Evolutionary conservation across 2,113 vertebrate genomes (phyloP).

Genomic region (Oryzias melastigma): DNA sequence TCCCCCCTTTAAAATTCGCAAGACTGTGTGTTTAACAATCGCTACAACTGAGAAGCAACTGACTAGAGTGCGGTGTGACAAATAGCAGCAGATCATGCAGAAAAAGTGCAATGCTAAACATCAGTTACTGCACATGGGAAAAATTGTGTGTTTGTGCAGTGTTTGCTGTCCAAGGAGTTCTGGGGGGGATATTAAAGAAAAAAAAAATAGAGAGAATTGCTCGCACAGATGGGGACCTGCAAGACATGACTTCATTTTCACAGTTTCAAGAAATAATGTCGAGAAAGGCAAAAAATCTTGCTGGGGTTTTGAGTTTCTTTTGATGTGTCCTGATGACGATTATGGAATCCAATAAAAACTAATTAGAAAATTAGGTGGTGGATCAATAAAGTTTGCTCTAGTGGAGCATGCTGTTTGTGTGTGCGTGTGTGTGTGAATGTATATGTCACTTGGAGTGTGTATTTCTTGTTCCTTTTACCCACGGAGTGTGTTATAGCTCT

Average conservation of each 20-base stretch:
- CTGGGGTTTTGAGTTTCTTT: slow-evolving; percentile 79
- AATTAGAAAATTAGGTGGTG: slow-evolving; percentile 80
- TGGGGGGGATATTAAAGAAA: slow-evolving; percentile 37
- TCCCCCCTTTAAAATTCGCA: too few relatives aligned
- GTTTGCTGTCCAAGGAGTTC: slow-evolving; percentile 77
- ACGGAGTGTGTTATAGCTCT: slow-evolving; percentile 61
- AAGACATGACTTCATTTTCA: slow-evolving; percentile 76
- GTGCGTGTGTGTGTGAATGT: slow-evolving; percentile 27
- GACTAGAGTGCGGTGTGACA: slow-evolving; percentile 66
- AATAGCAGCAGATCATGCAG: slow-evolving; percentile 78
- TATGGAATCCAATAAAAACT: slow-evolving; percentile 85
- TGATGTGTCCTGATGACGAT: slow-evolving; percentile 79
- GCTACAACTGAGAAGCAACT: slow-evolving; percentile 58
- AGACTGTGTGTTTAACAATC: slow-evolving; percentile 46
- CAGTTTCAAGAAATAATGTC: slow-evolving; percentile 74
- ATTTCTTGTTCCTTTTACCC: slow-evolving; percentile 46
- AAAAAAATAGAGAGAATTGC: slow-evolving; percentile 38
- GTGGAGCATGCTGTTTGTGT: slow-evolving; percentile 62
- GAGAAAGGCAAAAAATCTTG: slow-evolving; percentile 79
- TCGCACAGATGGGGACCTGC: slow-evolving; percentile 72
- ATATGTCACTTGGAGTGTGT: slow-evolving; percentile 43
- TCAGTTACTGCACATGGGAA: slow-evolving; percentile 72
- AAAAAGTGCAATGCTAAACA: slow-evolving; percentile 81
- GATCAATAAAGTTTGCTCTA: slow-evolving; percentile 78
- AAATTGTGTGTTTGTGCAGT: slow-evolving; percentile 71